Evolutionary conservation across 2,888 invertebrate species (phyloP).

Genomic region (Brachynemurus nebulosus): DNA sequence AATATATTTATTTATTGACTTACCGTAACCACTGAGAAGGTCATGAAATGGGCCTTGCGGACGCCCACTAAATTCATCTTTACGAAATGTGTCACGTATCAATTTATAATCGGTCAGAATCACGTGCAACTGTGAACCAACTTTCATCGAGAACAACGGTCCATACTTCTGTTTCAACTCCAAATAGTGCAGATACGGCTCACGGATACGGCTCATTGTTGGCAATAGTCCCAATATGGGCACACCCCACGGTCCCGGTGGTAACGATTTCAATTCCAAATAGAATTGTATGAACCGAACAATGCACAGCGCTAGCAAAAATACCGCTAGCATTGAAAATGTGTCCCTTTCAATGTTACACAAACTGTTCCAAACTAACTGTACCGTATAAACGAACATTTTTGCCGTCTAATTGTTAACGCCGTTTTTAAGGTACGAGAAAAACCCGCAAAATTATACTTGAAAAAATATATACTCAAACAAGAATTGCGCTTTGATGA

Average conservation of each 20-base stretch:
- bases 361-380: slow-evolving; percentile 32
- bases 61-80: slow-evolving; percentile 77
- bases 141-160: slow-evolving; percentile 61
- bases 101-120: slow-evolving; percentile 76
- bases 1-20: slow-evolving; percentile 31
- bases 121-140: slow-evolving; percentile 71
- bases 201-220: slow-evolving; percentile 60
- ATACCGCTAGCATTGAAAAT: slow-evolving; percentile 35
- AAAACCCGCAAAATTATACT: not conserved
- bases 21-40: slow-evolving; percentile 79
- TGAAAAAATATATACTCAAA: not conserved
- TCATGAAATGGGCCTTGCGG: slow-evolving; percentile 77
- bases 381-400: slow-evolving; percentile 39
- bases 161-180: slow-evolving; percentile 68
- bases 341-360: slow-evolving; percentile 26
- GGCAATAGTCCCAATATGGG: slow-evolving; percentile 75
- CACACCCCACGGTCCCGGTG: slow-evolving; percentile 81
- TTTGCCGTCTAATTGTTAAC: slow-evolving; percentile 1
- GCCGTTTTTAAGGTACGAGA: not conserved
- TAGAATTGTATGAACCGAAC: slow-evolving; percentile 28
- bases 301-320: slow-evolving; percentile 32
- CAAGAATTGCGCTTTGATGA: too few relatives aligned
- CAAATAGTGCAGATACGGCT: slow-evolving; percentile 63
- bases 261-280: slow-evolving; percentile 37
- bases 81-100: slow-evolving; percentile 73